Conservation (phyloP, 2,797 vertebrate species). For the Chiloscyllium punctatum region DNA sequence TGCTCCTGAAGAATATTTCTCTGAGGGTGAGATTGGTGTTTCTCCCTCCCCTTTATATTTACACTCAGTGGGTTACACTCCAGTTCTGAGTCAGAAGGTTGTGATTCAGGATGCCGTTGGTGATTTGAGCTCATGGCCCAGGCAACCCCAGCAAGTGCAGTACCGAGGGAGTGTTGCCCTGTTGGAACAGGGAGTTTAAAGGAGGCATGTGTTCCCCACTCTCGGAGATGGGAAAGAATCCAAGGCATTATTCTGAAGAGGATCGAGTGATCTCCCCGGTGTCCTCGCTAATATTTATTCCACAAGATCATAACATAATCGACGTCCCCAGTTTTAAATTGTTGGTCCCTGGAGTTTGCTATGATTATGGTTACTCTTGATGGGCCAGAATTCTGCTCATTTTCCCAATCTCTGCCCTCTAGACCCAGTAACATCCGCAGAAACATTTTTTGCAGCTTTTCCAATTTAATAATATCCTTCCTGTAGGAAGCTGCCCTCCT, state of each 20-base stretch:
- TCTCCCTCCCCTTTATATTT: neutral
- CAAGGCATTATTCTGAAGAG: neutral
- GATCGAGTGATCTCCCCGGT: no score
- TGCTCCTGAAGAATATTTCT: no score
- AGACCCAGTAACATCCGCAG: no score
- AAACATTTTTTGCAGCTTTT: no score
- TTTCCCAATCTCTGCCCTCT: no score
- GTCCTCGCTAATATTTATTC: no score
- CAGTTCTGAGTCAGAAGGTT: neutral
- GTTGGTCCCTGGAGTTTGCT: neutral
- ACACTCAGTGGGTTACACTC: neutral
- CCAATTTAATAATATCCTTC: no score
- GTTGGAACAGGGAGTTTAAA: neutral
- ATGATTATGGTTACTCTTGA: neutral
- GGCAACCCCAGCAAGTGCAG: neutral
- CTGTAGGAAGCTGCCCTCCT: no score
- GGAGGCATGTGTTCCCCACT: neutral
- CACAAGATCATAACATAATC: neutral
- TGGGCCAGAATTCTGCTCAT: neutral
- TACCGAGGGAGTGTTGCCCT: no score
- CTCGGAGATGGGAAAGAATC: neutral
- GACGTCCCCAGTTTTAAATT: neutral
- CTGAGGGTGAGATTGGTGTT: no score
- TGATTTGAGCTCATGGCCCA: neutral
- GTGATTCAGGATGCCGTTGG: accelerated